Percentiles rank a stretch among this genome's conserved stretches.
Conservation (phyloP, 64 coral and sea anemone species). For the Cladopsammia gracilis region DNA sequence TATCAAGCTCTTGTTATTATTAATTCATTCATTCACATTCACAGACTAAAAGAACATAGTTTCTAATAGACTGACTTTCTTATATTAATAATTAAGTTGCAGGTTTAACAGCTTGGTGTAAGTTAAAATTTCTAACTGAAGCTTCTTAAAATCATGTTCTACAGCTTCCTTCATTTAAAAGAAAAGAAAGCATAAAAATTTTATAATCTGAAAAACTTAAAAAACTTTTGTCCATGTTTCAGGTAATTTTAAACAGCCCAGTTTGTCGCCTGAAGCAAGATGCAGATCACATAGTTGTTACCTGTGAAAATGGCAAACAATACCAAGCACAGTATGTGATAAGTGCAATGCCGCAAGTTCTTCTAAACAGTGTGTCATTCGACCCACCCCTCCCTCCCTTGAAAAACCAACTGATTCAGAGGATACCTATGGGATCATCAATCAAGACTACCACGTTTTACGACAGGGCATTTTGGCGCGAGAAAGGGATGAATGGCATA, state of each 20-base stretch:
- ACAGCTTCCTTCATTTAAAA: no score
- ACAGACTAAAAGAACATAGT: no score
- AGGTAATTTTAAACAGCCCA: constrained; percentile 93
- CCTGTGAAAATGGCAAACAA: constrained; percentile 86
- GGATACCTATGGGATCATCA: constrained; percentile 96
- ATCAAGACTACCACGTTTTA: constrained; percentile 98
- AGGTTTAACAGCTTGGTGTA: no score
- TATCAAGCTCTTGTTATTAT: no score
- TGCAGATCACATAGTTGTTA: constrained; percentile 78
- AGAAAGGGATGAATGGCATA: constrained; percentile 81
- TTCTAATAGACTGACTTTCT: no score
- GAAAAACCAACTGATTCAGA: constrained; percentile 94
- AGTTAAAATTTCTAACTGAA: no score
- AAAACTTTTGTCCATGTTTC: constrained; percentile 14
- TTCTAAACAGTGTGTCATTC: constrained; percentile 89
- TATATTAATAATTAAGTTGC: no score
- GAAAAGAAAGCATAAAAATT: no score
- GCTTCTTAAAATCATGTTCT: no score
- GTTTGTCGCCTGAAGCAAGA: constrained; percentile 72
- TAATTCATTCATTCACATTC: no score
- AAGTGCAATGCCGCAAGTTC: constrained; percentile 97
- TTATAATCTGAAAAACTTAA: no score
- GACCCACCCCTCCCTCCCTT: constrained; percentile 93
- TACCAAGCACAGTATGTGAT: constrained; percentile 87
- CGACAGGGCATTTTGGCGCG: constrained; percentile 83